Percentiles rank a stretch among this genome's conserved stretches.
Evolutionary conservation across 2,888 invertebrate species (phyloP).

Genomic region (Adineta ricciae): DNA sequence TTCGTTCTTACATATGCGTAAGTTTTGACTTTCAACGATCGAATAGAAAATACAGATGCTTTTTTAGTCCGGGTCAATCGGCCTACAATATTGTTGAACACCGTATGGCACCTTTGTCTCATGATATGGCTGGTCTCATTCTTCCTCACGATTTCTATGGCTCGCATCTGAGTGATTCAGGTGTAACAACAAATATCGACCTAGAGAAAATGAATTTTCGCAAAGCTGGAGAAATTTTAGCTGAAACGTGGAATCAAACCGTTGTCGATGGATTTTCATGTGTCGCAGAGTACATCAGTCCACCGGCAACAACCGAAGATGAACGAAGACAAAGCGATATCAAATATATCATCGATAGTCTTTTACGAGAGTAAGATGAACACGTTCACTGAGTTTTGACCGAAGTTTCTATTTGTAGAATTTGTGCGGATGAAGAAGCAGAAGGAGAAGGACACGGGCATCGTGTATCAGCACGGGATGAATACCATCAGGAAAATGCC

Average conservation of each 20-base stretch:
- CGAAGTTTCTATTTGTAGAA: background rate
- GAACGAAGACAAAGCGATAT: background rate
- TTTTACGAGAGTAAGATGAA: background rate
- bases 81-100: background rate
- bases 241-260: conserved; percentile 41
- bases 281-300: conserved; percentile 17
- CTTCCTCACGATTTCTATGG: background rate
- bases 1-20: background rate
- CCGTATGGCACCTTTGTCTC: background rate
- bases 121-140: background rate
- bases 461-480: background rate
- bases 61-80: background rate
- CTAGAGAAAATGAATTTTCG: background rate
- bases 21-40: too few species aligned
- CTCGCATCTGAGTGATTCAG: background rate
- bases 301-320: background rate
- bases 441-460: background rate
- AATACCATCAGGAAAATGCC: background rate
- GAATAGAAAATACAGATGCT: too few species aligned
- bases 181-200: background rate
- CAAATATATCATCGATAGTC: background rate
- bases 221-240: conserved; percentile 37
- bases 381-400: background rate
- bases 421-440: background rate
- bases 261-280: conserved; percentile 38